Evolutionary conservation across 2,888 invertebrate genomes (phyloP), one percentile per base, ranked within the genome.

Genomic region (Pyrocoelia pectoralis): DNA sequence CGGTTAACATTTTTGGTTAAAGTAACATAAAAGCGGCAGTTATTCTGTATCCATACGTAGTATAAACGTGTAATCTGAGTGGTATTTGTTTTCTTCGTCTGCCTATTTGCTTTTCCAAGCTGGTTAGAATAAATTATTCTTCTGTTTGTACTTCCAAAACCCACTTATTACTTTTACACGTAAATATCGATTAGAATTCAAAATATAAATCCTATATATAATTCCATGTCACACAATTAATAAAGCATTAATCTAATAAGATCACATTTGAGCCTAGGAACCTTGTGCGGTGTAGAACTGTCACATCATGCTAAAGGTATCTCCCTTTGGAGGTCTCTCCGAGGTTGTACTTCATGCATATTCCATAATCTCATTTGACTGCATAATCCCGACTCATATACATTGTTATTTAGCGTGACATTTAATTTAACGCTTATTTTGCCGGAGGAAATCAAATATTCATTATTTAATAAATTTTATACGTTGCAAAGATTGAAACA

Each of bases 301-400:
- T 68, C 69, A 71, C 56, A 56, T 54, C 57, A 63, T 41, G 51
- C 58, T 40, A 50, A 24, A 46, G 66, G 55, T 55, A 50, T 51
- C 56, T 64, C 56, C 58, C 57, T 56, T 49, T 41, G 56, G 71
- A 24, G 66, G 43, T 63, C 67, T 68, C 76, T 77, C 78, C 72
- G 69, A 67, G 73, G 76, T 73, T 73, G 75, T 61, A 71, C 77
- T 79, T 76, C 79, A 80, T 80, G 79, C 79, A 80, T 80, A 80
- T 80, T 80, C 79, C 76, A 79, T 76, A 77, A 80, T 78, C 79
- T 80, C 78, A 80, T 80, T 80, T 79, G 79, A 79, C 79, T 79
- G 76, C 77, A 77, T 79, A 80, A 80, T 79, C 79, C 77, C 71
- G 71, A 72, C 69, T 74, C 73, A 71, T 74, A 73, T 73, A 73